Evolutionary conservation across 1,140 invertebrate species (phyloP).

Genomic region (Penaeus vannamei): DNA sequence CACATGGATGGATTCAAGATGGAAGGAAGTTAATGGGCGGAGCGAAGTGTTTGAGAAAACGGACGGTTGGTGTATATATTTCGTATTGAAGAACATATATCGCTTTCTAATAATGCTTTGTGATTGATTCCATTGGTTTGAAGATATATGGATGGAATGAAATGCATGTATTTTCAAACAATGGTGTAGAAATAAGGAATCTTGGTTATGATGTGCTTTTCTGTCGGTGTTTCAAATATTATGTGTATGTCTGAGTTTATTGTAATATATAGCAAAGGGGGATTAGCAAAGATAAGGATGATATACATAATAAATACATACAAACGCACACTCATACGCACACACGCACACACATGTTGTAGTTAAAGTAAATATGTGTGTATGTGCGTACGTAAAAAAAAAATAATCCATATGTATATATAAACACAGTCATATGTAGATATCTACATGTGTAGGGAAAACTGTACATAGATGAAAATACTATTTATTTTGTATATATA

Average conservation of each 20-base stretch:
- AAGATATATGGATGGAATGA: not conserved
- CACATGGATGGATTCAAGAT: not conserved
- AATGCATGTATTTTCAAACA: not conserved
- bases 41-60: not conserved
- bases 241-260: too few species aligned
- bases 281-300: too few species aligned
- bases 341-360: not conserved
- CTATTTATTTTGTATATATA: too few species aligned
- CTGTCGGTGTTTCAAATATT: too few species aligned
- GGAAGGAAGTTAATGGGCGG: not conserved
- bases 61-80: not conserved
- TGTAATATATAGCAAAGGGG: too few species aligned
- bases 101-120: not conserved
- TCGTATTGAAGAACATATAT: not conserved
- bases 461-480: not conserved
- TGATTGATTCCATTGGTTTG: not conserved
- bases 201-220: too few species aligned
- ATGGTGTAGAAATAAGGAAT: not conserved
- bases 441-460: not conserved
- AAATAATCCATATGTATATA: constrained; percentile 19
- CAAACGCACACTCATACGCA: not conserved
- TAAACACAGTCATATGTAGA: not conserved
- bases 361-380: constrained; percentile 13
- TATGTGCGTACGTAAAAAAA: not conserved
- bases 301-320: not conserved